Evolutionary conservation across 2,888 invertebrate genomes (phyloP).

Genomic region (Eupithecia insigniata): DNA sequence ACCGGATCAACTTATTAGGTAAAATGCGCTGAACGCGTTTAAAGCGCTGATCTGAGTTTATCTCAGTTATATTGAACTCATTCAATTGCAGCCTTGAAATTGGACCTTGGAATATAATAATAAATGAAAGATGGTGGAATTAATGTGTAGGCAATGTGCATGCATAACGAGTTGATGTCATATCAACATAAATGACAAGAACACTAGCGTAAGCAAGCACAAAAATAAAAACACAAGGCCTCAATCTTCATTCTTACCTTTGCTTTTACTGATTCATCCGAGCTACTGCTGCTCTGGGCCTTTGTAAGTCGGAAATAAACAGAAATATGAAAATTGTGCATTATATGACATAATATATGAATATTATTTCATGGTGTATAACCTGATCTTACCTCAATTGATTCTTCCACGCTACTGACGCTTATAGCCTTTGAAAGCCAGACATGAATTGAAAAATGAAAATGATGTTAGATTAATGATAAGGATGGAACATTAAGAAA

Average conservation of each 20-base stretch:
- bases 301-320: conserved; percentile 14
- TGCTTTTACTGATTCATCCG: conserved; percentile 6
- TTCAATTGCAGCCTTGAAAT: too few relatives aligned
- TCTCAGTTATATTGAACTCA: too few relatives aligned
- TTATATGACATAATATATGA: neutral
- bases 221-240: neutral
- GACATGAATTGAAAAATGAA: neutral
- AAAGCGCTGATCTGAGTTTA: too few relatives aligned
- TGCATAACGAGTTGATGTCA: neutral
- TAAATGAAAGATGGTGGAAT: neutral
- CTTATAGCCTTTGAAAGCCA: conserved; percentile 1
- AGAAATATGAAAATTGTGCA: neutral
- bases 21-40: too few relatives aligned
- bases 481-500: neutral
- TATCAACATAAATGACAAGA: neutral
- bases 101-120: neutral
- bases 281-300: neutral
- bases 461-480: neutral
- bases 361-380: neutral
- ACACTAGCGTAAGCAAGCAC: neutral
- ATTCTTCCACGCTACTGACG: neutral
- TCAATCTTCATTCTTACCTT: conserved; percentile 6
- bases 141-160: neutral
- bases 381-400: conserved; percentile 1
- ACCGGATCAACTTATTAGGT: too few relatives aligned